Evolutionary conservation across 2,888 invertebrate species (phyloP).

Genomic region (Morpho achilles): DNA sequence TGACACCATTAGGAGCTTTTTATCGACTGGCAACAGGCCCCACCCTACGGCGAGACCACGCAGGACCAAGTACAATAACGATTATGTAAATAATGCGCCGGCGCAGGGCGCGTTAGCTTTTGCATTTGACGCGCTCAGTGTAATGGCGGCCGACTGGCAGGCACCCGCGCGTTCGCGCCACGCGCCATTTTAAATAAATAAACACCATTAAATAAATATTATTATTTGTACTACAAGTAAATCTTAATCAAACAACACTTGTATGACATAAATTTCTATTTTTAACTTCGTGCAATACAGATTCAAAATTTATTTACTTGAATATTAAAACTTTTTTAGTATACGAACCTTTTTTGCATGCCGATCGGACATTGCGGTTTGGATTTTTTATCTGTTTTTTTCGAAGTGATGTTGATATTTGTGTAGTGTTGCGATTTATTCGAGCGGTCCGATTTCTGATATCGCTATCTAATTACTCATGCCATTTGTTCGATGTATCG

Average conservation of each 20-base stretch:
- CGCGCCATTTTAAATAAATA: slow-evolving; percentile 22
- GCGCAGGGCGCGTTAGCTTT: slow-evolving; percentile 44
- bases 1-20: slow-evolving; percentile 7
- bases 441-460: slow-evolving; percentile 6
- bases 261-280: no score
- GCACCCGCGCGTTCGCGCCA: slow-evolving; percentile 56
- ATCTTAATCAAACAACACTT: no score
- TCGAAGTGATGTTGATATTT: slow-evolving; percentile 7
- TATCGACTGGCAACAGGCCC: slow-evolving; percentile 24
- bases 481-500: slow-evolving; percentile 13
- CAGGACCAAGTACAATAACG: slow-evolving; percentile 60
- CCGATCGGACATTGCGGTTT: slow-evolving; percentile 8
- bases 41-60: slow-evolving; percentile 29
- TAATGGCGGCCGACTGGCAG: slow-evolving; percentile 61
- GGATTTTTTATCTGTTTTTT: slow-evolving; percentile 9
- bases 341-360: slow-evolving; percentile 18
- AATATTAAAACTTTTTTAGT: slow-evolving; percentile 2
- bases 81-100: slow-evolving; percentile 62
- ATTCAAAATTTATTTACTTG: not conserved
- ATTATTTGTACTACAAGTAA: no score
- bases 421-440: slow-evolving; percentile 12
- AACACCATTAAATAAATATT: slow-evolving; percentile 3
- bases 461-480: slow-evolving; percentile 7
- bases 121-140: slow-evolving; percentile 53
- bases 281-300: slow-evolving; percentile 2